Base-by-base conservation (phyloP, 1,140 invertebrate species). In the Drepana arcuata region DNA sequence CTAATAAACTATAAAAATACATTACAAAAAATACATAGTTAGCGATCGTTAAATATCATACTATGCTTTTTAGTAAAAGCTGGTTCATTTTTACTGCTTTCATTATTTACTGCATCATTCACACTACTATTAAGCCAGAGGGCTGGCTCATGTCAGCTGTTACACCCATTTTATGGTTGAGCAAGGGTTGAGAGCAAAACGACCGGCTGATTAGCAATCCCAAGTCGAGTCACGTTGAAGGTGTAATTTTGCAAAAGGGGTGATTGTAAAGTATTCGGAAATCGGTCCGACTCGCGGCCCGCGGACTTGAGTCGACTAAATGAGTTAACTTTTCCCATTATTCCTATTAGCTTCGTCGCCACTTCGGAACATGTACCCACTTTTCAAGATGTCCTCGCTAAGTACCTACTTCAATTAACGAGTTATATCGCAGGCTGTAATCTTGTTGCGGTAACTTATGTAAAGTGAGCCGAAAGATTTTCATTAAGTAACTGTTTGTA, bases 271-370 rank as follows among this genome's bases (percentile, higher is more conserved):
- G 49, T 47, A 39, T 31, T 55, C 38, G 37, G 45, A 47, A 48
- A 57, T 56, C 36, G 42, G 41, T 44, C 43, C 24, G 55, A 52
- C 54, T 56, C 36, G 36, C 40, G 30, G 46, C 30, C 35, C 35
- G 46, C 35, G 43, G 39, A 48, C 38, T 39, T 46, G 41, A 24
- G 42, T 43, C 27, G 49, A 55, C 59, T 53, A 69, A 77, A 77
- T 60, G 72, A 67, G 58, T 52, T 62, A 77, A 77, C 54, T 77
- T 77, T 71, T 60, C 60, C 61, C 72, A 77, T 73, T 71, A 71
- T 70, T 65, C 60, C 62, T 57, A 64, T 67, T 65, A 71, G 64
- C 48, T 69, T 67, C 55, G 56, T 55, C 53, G 46, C 37, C 49
- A 18, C 41, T 43, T 26, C 34, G 32, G 44, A 72, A 59, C 59